Conservation (phyloP, 2,113 vertebrate genomes). For the Phalacrocorax aristotelis region DNA sequence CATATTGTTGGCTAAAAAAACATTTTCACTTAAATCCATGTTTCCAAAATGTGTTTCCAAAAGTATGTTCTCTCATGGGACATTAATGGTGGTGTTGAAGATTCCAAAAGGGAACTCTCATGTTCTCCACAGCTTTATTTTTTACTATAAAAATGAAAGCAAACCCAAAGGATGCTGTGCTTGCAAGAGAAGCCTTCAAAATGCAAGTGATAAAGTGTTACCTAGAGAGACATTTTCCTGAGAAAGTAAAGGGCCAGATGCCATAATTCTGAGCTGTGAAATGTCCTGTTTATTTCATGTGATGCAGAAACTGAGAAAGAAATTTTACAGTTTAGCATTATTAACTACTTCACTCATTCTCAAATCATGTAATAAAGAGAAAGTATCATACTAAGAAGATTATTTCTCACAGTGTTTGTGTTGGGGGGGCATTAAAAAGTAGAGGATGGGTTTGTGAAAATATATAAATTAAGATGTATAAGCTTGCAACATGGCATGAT, state of each 20-base stretch:
- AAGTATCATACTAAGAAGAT: not conserved
- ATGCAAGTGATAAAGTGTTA: not conserved
- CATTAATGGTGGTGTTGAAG: not conserved
- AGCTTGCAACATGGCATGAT: not conserved
- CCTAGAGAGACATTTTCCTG: not conserved
- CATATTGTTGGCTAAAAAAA: not conserved
- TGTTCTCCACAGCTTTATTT: not conserved
- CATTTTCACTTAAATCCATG: not conserved
- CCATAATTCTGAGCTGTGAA: not conserved
- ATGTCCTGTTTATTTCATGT: not conserved
- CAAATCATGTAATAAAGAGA: not conserved
- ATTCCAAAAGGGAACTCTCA: not conserved
- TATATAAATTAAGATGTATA: not conserved
- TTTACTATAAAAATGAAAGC: not conserved
- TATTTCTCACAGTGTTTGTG: not conserved
- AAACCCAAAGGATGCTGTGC: not conserved
- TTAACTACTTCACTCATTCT: conserved; percentile 7
- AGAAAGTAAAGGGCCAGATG: not conserved
- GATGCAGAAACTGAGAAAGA: not conserved
- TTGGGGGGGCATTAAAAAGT: not conserved
- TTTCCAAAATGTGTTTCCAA: not conserved
- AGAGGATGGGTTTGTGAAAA: not conserved
- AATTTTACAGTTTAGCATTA: not conserved
- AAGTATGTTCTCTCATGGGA: not conserved
- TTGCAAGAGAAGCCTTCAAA: not conserved